These are phyloP conservation scores for Himalopsyche anomala DNA, from an alignment of 2,888 invertebrate genomes.

Conservation along the genomic window DNA sequence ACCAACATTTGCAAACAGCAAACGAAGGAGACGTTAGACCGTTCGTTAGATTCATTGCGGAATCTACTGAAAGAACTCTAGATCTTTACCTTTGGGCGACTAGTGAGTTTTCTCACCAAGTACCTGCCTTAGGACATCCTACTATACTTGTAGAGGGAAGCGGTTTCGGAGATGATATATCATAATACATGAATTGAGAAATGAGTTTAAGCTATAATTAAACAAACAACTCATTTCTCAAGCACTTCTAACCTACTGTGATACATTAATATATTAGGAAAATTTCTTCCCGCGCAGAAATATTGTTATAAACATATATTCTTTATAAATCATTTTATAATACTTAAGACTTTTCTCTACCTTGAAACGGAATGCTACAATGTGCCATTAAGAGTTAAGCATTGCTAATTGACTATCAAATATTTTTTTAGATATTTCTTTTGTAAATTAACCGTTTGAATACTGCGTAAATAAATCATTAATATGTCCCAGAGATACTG, in stretches of 20 bases:
- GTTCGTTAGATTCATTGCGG: conserved; percentile 96
- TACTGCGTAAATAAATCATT: too few species aligned
- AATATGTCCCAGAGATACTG: too few species aligned
- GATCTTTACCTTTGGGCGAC: conserved; percentile 92
- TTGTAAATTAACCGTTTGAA: too few species aligned
- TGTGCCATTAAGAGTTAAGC: too few species aligned
- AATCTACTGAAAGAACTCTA: conserved; percentile 91
- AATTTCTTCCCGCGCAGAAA: neutral
- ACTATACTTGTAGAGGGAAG: conserved; percentile 70
- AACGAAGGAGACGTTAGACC: conserved; percentile 97
- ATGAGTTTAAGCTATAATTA: neutral
- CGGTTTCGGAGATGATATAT: conserved; percentile 58
- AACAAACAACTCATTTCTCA: conserved; percentile 1
- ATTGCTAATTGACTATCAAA: too few species aligned
- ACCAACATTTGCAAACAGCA: conserved; percentile 91
- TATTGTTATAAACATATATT: neutral
- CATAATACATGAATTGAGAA: conserved; percentile 51
- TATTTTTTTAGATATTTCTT: too few species aligned
- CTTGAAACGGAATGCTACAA: too few species aligned
- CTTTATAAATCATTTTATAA: too few species aligned
- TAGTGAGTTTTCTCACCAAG: conserved; percentile 82
- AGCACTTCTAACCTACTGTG: conserved; percentile 5
- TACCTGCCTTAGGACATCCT: conserved; percentile 80
- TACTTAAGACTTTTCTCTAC: too few species aligned
- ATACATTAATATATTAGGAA: neutral